Evolutionary conservation across 2,888 invertebrate species (phyloP), one percentile per base, ranked within the genome.

Genomic region (Crossocerus cetratus): DNA sequence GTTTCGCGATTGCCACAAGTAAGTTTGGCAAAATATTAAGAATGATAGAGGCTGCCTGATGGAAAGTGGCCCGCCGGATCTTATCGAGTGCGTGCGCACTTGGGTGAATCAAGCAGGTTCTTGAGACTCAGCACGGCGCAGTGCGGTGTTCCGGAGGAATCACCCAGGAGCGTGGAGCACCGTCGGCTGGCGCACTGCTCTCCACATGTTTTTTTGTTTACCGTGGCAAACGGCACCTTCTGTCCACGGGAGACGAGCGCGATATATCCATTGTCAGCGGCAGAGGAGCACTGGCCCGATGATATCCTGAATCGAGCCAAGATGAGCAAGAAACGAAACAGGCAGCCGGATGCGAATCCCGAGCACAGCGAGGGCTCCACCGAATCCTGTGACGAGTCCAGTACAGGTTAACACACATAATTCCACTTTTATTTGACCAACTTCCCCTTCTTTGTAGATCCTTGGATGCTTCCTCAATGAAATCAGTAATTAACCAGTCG

Each of bases 311-410:
- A 64, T n/a, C 61, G 60, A 60, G 20, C 20, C 22, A 91, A 90
- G 89, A 95, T 95, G 95, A 94, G 93, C 69, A 95, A 94, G 91
- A 95, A 94, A 54, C 81, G 92, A 93, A 94, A 92, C 93, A 84
- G 94, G 89, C 94, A 95, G 88, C 92, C 92, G 79, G 94, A 94
- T 83, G 93, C 93, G 44, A 92, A 92, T 58, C 93, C 92, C 80
- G 93, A 94, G 79, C 92, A 91, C 65, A 94, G 93, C 78, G 92
- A 91, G 44, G 85, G 84, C 53, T 94, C 95, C 3, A 94, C 94
- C 0, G 95, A 95, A 85, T 94, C 95, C 18, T 93, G 93, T 80
- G 94, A 94, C 77, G 95, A 95, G 88, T 88, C 76, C 2, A 80
- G 70, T 64, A 16, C 80, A 84, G 85, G 87, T 87, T 84, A 84